Evolutionary conservation across 2,797 vertebrate species (phyloP), one percentile per base, ranked within the genome.

Genomic region (Alexandromys oeconomus): DNA sequence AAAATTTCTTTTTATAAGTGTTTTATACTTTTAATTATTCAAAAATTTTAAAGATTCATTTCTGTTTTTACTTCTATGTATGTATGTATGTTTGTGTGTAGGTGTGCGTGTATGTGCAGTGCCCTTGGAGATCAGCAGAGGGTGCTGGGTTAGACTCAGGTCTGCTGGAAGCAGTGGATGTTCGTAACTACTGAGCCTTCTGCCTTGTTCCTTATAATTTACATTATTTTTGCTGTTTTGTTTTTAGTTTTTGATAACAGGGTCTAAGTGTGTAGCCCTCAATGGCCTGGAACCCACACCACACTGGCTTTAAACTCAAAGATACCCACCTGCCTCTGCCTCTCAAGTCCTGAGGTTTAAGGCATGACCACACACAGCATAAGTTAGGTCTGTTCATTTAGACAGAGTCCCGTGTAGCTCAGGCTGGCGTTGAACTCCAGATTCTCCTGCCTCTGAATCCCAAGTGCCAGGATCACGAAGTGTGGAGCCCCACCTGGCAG

Each of bases 1-100:
- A 54, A 65, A 84, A n/a, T 27, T 73, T 54, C 74, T 1, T 82
- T 81, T 87, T 93, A 37, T 82, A 73, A 57, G 31, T 80, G 76
- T 76, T 80, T 76, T 92, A 25, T 76, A 61, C 7, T 92, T 84
- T 92, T 67, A 85, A 40, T 67, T 90, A 57, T 92, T 67, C 67
- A 65, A 65, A 21, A 31, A 0, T 1, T 63, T 82, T 82, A 81
- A 40, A 40, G 54, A 23, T 59, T 81, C 12, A 2, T 59, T 80
- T 80, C 59, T 59, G 40, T 37, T 81, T 61, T 61, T 81, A 43
- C 11, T 46, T 82, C 19, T 61, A 14, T 61, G 37, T 29, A 82
- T 61, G 37, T 29, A 82, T 61, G n/a, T 81, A 25, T 61, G n/a
- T 40, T 37, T 40, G 37, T 74, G 71, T 74, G 11, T 43, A 40